Evolutionary conservation across 2,797 vertebrate genomes (phyloP), one percentile per base, ranked within the genome.

Genomic region (Clarias laeviceps): DNA sequence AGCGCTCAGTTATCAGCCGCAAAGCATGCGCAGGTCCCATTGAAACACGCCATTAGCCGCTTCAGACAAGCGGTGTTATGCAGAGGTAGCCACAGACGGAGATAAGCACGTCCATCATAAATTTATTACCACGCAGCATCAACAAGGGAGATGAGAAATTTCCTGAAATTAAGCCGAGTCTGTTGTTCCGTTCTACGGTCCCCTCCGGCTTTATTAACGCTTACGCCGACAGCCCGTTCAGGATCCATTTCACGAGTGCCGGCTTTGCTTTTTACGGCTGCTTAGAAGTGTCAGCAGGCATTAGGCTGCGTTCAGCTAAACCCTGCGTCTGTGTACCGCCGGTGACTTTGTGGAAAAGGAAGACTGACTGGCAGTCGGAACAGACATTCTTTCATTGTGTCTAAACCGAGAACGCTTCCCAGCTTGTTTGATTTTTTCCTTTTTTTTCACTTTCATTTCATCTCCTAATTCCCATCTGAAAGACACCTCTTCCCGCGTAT

Each of bases 191-290:
- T 77, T 76, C 74, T 18, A 34, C 45, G 15, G 29, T 84, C 82
- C 84, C 84, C 84, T 82, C 64, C 54, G 22, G 81, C 76, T 76
- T 84, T 83, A 72, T 89, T 88, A 89, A 82, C 86, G 83, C 83
- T 90, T 85, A 84, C 85, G 85, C 88, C 88, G 84, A 88, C 88
- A 90, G 85, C 40, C 85, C 80, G 82, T 76, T 82, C 85, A 79
- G 84, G 87, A 88, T 89, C 80, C 85, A 86, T 90, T 90, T 89
- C 89, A 90, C 61, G 34, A 90, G 77, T 85, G 87, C 87, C 83
- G 80, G 87, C 85, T 89, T 85, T 76, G 82, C 82, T 84, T 87
- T 85, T 89, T 87, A 89, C 82, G 82, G 88, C 86, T 88, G 86
- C 89, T 89, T 88, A 88, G 86, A 83, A 82, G 87, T 88, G 88